Conservation (phyloP, 2,797 vertebrate species). For the Trichosurus vulpecula region DNA sequence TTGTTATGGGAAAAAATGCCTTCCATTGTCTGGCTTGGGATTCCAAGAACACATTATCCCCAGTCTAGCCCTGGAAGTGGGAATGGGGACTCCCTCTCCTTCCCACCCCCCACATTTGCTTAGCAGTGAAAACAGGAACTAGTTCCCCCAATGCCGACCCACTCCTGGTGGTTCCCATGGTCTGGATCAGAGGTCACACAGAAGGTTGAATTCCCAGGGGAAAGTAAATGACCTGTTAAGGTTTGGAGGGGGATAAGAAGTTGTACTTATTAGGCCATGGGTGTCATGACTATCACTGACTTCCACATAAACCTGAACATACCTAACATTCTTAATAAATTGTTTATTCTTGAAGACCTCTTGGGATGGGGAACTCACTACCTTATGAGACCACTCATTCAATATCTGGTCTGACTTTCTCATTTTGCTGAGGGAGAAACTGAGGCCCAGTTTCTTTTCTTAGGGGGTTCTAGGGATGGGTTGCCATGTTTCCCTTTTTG, state of each 20-base stretch:
- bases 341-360: background rate
- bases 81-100: background rate
- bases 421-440: background rate
- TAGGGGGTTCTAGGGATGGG: background rate
- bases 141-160: background rate
- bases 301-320: background rate
- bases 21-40: background rate
- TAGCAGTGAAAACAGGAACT: background rate
- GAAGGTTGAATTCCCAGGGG: background rate
- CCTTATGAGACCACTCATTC: background rate
- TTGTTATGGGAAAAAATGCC: slow-evolving; percentile 4
- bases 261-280: background rate
- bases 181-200: background rate
- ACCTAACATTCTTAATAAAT: background rate
- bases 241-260: background rate
- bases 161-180: background rate
- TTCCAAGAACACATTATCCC: background rate
- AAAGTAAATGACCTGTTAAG: background rate
- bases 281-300: background rate
- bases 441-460: background rate
- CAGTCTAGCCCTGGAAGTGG: background rate
- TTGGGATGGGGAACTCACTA: background rate
- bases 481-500: background rate
- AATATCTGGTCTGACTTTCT: background rate
- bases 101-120: background rate